phyloP scores from a whole-genome alignment of 1,140 invertebrate genomes.

The Bombus cullumanus region DNA sequence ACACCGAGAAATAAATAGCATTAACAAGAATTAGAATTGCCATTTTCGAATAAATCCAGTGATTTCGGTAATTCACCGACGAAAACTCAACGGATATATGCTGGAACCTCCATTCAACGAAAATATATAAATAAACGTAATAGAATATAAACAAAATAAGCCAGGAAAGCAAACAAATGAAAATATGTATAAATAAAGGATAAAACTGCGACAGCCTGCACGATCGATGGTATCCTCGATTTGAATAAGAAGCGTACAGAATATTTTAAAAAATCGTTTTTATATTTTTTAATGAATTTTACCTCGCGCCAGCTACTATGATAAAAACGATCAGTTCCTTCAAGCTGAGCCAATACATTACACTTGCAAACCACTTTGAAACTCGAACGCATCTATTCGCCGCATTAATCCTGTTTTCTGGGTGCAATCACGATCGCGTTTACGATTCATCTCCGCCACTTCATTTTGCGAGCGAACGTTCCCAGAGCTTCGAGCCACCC shows the following conservation, averaged over 20 bases:
- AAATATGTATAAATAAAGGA: background rate
- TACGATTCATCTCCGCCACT: constrained; percentile 27
- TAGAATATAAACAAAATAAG: background rate
- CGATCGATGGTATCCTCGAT: background rate
- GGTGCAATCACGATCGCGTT: constrained; percentile 6
- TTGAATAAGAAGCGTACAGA: background rate
- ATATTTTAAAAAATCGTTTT: background rate
- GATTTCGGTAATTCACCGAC: background rate
- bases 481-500: background rate
- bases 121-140: background rate
- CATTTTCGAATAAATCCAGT: background rate
- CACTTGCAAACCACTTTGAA: background rate
- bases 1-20: background rate
- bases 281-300: background rate
- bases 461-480: background rate
- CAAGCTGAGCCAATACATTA: background rate
- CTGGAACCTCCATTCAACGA: background rate
- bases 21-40: background rate
- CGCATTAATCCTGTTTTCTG: background rate
- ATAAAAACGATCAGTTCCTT: background rate
- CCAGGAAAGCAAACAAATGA: background rate
- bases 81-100: background rate
- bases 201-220: background rate
- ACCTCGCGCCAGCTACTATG: background rate
- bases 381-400: background rate